phyloP scores from a whole-genome alignment of 2,113 vertebrate species.

The Forbesichthys agassizii region DNA sequence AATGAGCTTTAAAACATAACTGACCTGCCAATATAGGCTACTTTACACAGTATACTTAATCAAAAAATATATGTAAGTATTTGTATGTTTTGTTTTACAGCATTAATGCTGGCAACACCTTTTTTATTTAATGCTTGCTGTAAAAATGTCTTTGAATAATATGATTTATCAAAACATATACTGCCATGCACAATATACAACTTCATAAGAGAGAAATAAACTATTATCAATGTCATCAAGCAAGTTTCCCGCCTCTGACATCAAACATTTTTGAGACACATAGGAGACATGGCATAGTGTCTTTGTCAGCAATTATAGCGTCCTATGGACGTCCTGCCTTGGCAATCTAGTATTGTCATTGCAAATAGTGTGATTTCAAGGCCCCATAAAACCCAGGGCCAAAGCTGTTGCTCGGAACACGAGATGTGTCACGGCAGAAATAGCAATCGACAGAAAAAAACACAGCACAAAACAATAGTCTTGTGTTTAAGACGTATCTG shows the following conservation, averaged over 20 bases:
- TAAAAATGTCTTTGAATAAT: too few species aligned
- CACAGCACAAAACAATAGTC: slow-evolving; percentile 18
- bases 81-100: too few species aligned
- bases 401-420: slow-evolving; percentile 19
- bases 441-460: slow-evolving; percentile 20
- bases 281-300: slow-evolving; percentile 7
- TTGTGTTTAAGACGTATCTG: slow-evolving; percentile 22
- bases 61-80: too few species aligned
- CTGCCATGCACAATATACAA: too few species aligned
- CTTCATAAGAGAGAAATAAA: too few species aligned
- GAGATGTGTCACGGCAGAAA: slow-evolving; percentile 50
- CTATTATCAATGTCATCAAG: too few species aligned
- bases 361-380: slow-evolving; percentile 21
- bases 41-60: too few species aligned
- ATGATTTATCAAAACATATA: too few species aligned
- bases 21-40: too few species aligned
- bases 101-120: too few species aligned
- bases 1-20: too few species aligned
- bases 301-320: slow-evolving; percentile 24
- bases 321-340: slow-evolving; percentile 24
- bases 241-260: slow-evolving; percentile 4
- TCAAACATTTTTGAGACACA: slow-evolving; percentile 7
- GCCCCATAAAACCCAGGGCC: slow-evolving; percentile 30
- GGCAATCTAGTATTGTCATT: slow-evolving; percentile 43
- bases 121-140: too few species aligned